Conservation (phyloP, 2,113 vertebrate species). For the Sminthopsis crassicaudata region DNA sequence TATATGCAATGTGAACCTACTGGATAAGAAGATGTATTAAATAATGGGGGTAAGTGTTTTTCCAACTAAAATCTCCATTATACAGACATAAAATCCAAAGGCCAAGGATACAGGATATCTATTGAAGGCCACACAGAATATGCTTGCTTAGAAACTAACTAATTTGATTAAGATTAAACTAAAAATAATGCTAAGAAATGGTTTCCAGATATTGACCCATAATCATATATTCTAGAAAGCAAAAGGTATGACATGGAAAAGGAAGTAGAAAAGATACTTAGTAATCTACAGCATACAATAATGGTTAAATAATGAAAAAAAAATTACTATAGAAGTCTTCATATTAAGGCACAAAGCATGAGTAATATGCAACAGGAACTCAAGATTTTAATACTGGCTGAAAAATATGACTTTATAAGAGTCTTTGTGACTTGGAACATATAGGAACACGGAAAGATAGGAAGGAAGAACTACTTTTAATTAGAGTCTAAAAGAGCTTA, state of each 20-base stretch:
- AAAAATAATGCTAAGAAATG: neutral
- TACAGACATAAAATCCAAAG: neutral
- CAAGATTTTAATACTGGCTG: neutral
- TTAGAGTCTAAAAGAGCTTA: neutral
- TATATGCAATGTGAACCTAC: neutral
- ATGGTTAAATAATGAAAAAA: neutral
- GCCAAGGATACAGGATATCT: neutral
- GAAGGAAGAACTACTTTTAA: neutral
- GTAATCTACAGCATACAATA: neutral
- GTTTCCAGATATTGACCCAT: neutral
- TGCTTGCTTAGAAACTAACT: neutral
- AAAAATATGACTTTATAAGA: neutral
- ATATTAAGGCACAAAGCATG: neutral
- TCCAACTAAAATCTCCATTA: neutral
- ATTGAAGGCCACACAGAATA: neutral
- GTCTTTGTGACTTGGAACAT: neutral
- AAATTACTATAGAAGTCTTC: neutral
- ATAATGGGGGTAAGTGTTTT: neutral
- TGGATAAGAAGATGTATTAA: neutral
- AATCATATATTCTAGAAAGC: neutral
- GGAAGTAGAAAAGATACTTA: neutral
- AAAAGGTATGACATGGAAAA: neutral
- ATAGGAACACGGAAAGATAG: neutral
- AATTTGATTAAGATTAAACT: neutral
- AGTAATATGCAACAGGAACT: neutral